Conservation (phyloP, 2,113 vertebrate species). For the Patagioenas fasciata region DNA sequence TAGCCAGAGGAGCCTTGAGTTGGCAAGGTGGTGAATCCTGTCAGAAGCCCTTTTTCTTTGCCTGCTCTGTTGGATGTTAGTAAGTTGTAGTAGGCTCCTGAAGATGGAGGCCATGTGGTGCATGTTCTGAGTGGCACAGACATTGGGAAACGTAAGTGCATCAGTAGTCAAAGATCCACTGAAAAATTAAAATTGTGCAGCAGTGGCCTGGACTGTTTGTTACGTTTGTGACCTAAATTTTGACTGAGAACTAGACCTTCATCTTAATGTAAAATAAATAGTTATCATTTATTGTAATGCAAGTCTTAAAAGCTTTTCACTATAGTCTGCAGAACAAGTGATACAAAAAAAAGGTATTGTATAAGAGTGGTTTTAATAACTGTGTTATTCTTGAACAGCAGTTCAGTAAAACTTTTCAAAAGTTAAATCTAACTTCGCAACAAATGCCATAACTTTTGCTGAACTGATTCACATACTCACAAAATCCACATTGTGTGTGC, state of each 20-base stretch:
- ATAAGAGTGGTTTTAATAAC: not conserved
- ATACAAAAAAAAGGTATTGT: not conserved
- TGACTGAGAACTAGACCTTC: not conserved
- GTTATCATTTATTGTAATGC: not conserved
- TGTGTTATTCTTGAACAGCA: not conserved
- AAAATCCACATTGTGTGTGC: fast-evolving
- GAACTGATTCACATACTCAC: not conserved
- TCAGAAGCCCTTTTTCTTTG: not conserved
- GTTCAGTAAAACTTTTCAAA: not conserved
- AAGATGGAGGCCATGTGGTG: not conserved
- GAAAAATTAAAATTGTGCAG: not conserved
- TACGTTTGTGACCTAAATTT: not conserved
- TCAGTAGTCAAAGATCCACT: not conserved
- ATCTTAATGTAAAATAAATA: not conserved
- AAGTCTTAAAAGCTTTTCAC: not conserved
- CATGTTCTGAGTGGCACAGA: not conserved
- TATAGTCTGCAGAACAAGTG: not conserved
- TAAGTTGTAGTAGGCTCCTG: not conserved
- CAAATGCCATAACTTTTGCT: not conserved
- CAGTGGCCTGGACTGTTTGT: not conserved
- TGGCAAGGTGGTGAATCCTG: not conserved
- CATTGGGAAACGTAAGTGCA: fast-evolving
- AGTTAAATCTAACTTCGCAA: not conserved
- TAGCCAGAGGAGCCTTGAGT: not conserved
- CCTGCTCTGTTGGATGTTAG: not conserved